phyloP scores from a whole-genome alignment of 2,888 invertebrate genomes.

The Eilema griseolum region DNA sequence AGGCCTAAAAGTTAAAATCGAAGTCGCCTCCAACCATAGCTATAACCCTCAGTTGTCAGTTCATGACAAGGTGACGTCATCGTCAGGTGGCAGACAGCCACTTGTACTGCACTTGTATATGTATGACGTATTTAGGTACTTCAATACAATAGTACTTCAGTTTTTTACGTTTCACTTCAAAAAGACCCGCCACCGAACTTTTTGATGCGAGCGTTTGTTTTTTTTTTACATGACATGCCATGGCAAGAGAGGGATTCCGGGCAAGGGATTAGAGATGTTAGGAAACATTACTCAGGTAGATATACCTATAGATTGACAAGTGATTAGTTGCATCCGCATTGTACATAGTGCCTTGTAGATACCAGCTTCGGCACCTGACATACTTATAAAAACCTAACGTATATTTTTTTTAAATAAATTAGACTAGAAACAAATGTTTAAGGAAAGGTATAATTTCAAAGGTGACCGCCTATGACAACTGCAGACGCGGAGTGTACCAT shows the following conservation, averaged over 20 bases:
- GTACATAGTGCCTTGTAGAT: not conserved
- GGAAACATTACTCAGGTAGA: not conserved
- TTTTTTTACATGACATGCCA: constrained; percentile 12
- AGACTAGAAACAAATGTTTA: too few species aligned
- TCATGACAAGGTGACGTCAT: constrained; percentile 41
- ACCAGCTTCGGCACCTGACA: not conserved
- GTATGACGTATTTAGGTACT: constrained; percentile 51
- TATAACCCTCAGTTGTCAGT: constrained; percentile 41
- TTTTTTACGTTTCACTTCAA: constrained; percentile 35
- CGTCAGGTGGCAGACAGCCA: constrained; percentile 58
- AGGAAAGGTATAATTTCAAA: too few species aligned
- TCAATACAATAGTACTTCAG: constrained; percentile 50
- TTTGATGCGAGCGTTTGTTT: constrained; percentile 18
- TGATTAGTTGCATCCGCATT: not conserved
- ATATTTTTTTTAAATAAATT: too few species aligned
- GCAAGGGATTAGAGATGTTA: not conserved
- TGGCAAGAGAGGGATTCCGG: not conserved
- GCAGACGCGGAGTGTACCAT: too few species aligned
- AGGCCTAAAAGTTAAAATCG: not conserved
- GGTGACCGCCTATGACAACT: too few species aligned
- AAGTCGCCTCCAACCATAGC: constrained; percentile 20
- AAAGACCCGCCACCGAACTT: constrained; percentile 47
- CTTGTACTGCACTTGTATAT: constrained; percentile 46
- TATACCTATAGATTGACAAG: not conserved
- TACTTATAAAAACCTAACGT: too few species aligned